phyloP scores from a whole-genome alignment of 2,797 vertebrate species.

The Bradypus variegatus region DNA sequence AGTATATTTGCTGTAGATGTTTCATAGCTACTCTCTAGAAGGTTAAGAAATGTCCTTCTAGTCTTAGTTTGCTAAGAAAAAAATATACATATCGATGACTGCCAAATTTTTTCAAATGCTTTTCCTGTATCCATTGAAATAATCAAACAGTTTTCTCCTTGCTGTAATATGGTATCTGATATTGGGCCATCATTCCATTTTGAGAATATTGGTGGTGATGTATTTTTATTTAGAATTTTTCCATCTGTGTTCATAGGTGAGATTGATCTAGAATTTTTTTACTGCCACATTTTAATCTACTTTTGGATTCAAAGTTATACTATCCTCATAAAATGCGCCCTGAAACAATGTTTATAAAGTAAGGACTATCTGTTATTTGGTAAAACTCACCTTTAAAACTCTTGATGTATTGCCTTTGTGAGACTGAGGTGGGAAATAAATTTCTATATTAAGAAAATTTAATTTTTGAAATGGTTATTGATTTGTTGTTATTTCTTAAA shows the following conservation, averaged over 20 bases:
- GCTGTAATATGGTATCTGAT: not conserved
- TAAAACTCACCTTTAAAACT: not conserved
- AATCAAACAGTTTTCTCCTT: not conserved
- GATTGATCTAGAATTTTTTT: not conserved
- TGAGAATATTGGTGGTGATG: too few species aligned
- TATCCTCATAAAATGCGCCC: not conserved
- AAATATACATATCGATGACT: not conserved
- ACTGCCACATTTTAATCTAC: not conserved
- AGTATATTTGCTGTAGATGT: not conserved
- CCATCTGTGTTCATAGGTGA: not conserved
- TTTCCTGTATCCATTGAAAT: not conserved
- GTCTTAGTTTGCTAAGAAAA: not conserved
- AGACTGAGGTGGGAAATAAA: not conserved
- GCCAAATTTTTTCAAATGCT: not conserved
- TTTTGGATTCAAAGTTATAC: not conserved
- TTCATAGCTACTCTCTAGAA: not conserved
- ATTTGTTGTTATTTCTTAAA: not conserved
- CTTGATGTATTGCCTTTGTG: not conserved
- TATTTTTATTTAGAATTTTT: not conserved
- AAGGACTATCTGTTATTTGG: not conserved
- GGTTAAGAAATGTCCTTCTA: not conserved
- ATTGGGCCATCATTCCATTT: not conserved
- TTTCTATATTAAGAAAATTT: not conserved
- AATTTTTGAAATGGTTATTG: not conserved
- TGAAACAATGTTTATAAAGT: slow-evolving; percentile 24